These are phyloP conservation scores for Zygaena filipendulae DNA, from an alignment of 2,888 invertebrate species.

Conservation along the genomic window DNA sequence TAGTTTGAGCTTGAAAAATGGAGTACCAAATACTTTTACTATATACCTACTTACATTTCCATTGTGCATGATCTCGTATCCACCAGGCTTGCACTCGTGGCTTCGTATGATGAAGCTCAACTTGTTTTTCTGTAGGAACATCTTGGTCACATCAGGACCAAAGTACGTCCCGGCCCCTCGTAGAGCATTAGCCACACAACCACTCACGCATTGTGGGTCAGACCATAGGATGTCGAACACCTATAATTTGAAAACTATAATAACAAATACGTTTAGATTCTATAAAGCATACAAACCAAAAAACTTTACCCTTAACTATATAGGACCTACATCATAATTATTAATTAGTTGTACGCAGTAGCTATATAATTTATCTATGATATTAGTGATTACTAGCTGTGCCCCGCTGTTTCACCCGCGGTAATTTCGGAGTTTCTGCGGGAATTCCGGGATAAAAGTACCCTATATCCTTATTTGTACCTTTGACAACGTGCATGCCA, in stretches of 20 bases:
- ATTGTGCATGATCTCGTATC: slow-evolving; percentile 88
- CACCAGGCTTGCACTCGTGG: slow-evolving; percentile 94
- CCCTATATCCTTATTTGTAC: too few relatives aligned
- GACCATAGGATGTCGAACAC: slow-evolving; percentile 96
- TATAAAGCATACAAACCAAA: background rate
- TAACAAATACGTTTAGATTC: slow-evolving; percentile 5
- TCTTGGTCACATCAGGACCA: slow-evolving; percentile 87
- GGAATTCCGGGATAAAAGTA: too few relatives aligned
- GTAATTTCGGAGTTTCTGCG: too few relatives aligned
- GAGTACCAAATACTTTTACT: too few relatives aligned
- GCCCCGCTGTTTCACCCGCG: too few relatives aligned
- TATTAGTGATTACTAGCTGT: too few relatives aligned
- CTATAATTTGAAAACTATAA: slow-evolving; percentile 43
- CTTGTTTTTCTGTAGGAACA: slow-evolving; percentile 81
- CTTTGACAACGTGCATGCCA: too few relatives aligned
- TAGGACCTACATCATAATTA: slow-evolving; percentile 14
- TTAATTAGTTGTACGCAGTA: too few relatives aligned
- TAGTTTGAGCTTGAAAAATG: too few relatives aligned
- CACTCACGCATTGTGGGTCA: slow-evolving; percentile 83
- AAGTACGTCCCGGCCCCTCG: slow-evolving; percentile 94
- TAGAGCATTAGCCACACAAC: slow-evolving; percentile 84
- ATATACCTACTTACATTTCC: slow-evolving; percentile 81
- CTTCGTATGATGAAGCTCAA: slow-evolving; percentile 85
- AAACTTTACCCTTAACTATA: slow-evolving; percentile 11
- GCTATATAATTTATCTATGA: too few relatives aligned